Evolutionary conservation across 1,140 invertebrate genomes (phyloP), one percentile per base, ranked within the genome.

Genomic region (Fragariocoptes setiger): DNA sequence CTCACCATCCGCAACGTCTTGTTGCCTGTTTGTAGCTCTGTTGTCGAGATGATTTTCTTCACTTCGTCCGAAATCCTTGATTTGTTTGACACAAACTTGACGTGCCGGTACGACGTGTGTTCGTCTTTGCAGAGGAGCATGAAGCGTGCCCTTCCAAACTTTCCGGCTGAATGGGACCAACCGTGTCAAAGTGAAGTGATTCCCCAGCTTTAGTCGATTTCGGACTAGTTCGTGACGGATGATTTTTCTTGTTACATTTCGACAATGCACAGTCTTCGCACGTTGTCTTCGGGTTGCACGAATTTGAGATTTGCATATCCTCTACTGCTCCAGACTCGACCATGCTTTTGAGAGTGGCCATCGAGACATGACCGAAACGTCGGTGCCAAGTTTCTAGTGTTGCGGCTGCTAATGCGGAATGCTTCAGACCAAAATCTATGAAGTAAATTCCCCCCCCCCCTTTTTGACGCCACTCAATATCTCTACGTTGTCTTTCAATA

Each of bases 21-120:
- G 12, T 40, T 40, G 20, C 22, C 38, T 14, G 42, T 44, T 16
- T 19, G 4, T 22, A 15, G 41, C 21, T 44, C 4, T 13, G 14
- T 5, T 14, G 18, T 5, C 14, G 18, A 31, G 5, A 31, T 4
- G 21, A 41, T 31, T 3, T 44, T 17, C 3, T 21, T 40, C 14
- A 44, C n/a, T 14, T 35, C 19, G 2, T 41, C 21, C 4, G 19
- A 3, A 12, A 41, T 31, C n/a, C n/a, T n/a, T 8, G 8, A 8
- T 31, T 31, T 31, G n/a, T 8, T 31, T 31, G 25, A 8, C 8
- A 31, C 25, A 31, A 31, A 31, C 8, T 8, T n/a, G 8, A 31
- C 25, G 8, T 31, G 25, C 8, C 25, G 25, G 25, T 31, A 31
- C 8, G 25, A 8, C 25, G 25, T 8, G 25, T 8, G 8, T n/a